phyloP scores from a whole-genome alignment of 2,888 invertebrate species.

The Dryobota labecula region DNA sequence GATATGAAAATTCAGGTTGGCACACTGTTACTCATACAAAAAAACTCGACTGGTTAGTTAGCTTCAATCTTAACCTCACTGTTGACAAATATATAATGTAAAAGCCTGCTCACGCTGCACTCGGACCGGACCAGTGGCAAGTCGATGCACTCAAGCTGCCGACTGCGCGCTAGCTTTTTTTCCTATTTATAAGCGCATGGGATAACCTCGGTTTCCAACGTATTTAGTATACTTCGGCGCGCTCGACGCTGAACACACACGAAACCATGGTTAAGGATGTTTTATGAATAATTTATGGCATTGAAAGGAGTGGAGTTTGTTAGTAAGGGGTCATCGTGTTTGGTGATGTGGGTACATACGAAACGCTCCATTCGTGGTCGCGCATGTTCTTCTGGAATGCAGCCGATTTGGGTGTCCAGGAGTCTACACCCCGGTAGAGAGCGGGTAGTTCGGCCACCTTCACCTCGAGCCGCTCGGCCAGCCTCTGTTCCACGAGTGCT shows the following conservation, averaged over 20 bases:
- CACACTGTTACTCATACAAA: slow-evolving; percentile 36
- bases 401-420: slow-evolving; percentile 94
- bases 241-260: slow-evolving; percentile 62
- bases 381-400: slow-evolving; percentile 90
- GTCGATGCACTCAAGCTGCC: slow-evolving; percentile 76
- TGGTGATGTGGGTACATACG: slow-evolving; percentile 84
- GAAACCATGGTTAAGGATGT: slow-evolving; percentile 48
- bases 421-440: slow-evolving; percentile 93
- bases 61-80: slow-evolving; percentile 34
- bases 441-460: slow-evolving; percentile 92
- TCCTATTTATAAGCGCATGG: slow-evolving; percentile 71
- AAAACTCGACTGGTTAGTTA: slow-evolving; percentile 27
- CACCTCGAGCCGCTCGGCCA: slow-evolving; percentile 88
- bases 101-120: slow-evolving; percentile 71
- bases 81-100: slow-evolving; percentile 65
- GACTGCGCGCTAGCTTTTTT: slow-evolving; percentile 68
- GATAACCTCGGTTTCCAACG: slow-evolving; percentile 59
- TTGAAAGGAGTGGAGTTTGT: slow-evolving; percentile 64
- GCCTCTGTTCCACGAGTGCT: slow-evolving; percentile 86
- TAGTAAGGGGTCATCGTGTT: slow-evolving; percentile 71
- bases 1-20: slow-evolving; percentile 38
- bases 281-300: slow-evolving; percentile 31
- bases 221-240: slow-evolving; percentile 53
- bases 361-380: slow-evolving; percentile 90
- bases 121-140: slow-evolving; percentile 72